Base-by-base conservation (phyloP, 2,888 invertebrate genomes). In the Germaria angustata region DNA sequence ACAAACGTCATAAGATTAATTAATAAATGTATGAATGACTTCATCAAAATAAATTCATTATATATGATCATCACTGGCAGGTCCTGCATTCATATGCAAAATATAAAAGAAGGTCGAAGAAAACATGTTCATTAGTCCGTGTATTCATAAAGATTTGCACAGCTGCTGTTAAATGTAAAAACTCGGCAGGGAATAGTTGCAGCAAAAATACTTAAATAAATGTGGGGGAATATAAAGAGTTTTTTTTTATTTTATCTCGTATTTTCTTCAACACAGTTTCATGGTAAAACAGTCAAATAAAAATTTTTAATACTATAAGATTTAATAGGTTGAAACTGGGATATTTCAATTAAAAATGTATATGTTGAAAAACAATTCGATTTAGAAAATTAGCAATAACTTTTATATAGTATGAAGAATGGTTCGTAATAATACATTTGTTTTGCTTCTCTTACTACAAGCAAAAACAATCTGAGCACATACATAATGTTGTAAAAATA, bases 81-180 rank as follows among this genome's bases (percentile, higher is more conserved):
- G 9, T 49, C 1, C 6, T n/a, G 51, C 28, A 41, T 8, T 73
- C 3, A 28, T 28, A 28, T 28, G 3, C 3, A 28, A 5, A 15
- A 46, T 15, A 53, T 11, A 15, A 44, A 55, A 2, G 3, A n/a
- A 55, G 36, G 28, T 24, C 20, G 20, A 68, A 77, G 57, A 46
- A 66, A 34, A 28, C 49, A 51, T 20, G 32, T 68, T 59, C 66
- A 77, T 68, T 66, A 59, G 59, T 15, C 8, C 22, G 15, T 53
- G 53, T 32, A 71, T 73, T 51, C 39, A 51, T 61, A 8, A 11
- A 36, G 44, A 32, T 55, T 55, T 32, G 49, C 36, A 20, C n/a
- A 39, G 13, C 22, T 22, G 22, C 49, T 49, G 22, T 49, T 49
- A 11, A 11, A 49, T 49, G 5, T 49, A n/a, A 49, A 49, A 46